Base-by-base conservation (phyloP, 2,888 invertebrate species). In the Macrostomum cliftonense region DNA sequence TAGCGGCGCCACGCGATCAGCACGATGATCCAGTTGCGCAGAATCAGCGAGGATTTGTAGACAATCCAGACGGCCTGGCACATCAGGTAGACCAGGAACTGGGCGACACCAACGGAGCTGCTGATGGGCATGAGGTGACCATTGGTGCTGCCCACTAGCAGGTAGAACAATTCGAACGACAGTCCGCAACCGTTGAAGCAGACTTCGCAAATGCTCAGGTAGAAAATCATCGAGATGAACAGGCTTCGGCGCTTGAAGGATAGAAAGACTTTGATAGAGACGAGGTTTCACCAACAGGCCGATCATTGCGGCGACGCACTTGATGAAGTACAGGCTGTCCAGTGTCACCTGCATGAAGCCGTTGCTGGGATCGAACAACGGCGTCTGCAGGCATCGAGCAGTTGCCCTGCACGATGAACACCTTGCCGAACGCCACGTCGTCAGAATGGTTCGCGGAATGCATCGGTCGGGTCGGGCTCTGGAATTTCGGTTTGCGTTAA, bases 1-100 rank as follows among this genome's bases (percentile, higher is more conserved):
- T 49, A 49, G 28, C 49, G 48, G 12, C 49, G 12, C 48, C 47
- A 49, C 2, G 49, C 49, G 20, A 49, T 49, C 16, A 49, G 39
- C 12, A 49, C 49, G 14, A 49, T 16, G 36, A 49, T 20, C 49
- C 49, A 49, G 39, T 49, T 49, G 19, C 49, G 36, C 9, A 47
- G 17, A 9, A 49, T n/a, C 19, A 49, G 39, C 13, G 47, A 48
- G 38, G 21, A 20, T 37, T 49, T 49, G 37, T 49, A 49, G 19
- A 48, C 13, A 17, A 49, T 13, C 47, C 46, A 49, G 20, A 45
- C 36, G 7, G 16, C 19, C 36, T 42, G 16, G 16, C 42, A 47
- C 37, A 49, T 37, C 13, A 39, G 37, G 37, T 49, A 49, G 36
- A 36, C 28, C 12, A 49, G 37, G 13, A 49, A 28, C 14, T 46